Conservation (phyloP, 2,888 invertebrate genomes). For the Caenorhabditis sulstoni region DNA sequence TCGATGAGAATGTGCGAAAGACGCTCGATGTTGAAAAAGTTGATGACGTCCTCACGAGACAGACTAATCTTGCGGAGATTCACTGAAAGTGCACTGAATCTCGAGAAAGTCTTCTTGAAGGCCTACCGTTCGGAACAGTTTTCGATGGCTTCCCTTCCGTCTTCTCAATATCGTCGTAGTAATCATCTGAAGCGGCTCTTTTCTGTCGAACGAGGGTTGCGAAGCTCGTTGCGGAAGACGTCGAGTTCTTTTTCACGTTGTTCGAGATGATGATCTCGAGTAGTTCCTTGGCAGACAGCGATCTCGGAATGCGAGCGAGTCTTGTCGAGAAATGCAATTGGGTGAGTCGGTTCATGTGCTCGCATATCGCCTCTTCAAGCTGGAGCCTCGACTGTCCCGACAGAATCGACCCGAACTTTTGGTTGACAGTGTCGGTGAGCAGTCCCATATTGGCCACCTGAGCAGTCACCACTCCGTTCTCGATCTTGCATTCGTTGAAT, state of each 20-base stretch:
- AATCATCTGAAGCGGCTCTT: constrained; percentile 58
- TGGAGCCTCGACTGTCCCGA: constrained; percentile 67
- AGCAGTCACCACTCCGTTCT: constrained; percentile 71
- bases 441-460: constrained; percentile 77
- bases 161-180: constrained; percentile 65
- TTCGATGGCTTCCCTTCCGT: constrained; percentile 54
- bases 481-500: constrained; percentile 67
- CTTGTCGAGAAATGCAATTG: constrained; percentile 71
- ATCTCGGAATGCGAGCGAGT: constrained; percentile 65
- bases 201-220: constrained; percentile 33
- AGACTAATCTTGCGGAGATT: constrained; percentile 44
- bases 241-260: constrained; percentile 30
- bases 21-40: constrained; percentile 71
- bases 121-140: constrained; percentile 27
- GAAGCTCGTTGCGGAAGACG: constrained; percentile 39
- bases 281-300: constrained; percentile 68
- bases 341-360: constrained; percentile 69
- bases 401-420: constrained; percentile 68
- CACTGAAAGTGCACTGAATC: constrained; percentile 35
- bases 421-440: constrained; percentile 78
- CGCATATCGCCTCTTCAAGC: constrained; percentile 70
- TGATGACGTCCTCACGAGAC: constrained; percentile 63
- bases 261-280: constrained; percentile 64
- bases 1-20: constrained; percentile 70
- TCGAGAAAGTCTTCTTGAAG: not conserved